A percentile compares a stretch with the other conserved stretches of the same genome.
phyloP scores from a whole-genome alignment of 2,888 invertebrate genomes.

The Heliconius ethilla region DNA sequence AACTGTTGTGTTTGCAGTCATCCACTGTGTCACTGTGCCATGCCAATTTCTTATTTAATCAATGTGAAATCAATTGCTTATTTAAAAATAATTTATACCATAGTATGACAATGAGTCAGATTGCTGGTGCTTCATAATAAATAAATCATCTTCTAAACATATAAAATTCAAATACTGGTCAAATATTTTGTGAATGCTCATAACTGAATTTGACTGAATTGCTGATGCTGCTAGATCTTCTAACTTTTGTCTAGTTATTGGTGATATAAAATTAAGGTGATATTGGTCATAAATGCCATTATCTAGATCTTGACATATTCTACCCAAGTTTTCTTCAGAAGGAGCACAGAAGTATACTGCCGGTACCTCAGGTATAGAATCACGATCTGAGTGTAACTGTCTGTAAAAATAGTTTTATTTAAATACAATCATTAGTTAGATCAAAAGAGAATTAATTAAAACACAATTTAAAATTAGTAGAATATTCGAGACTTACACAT shows the following conservation, averaged over 20 bases:
- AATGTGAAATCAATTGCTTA: not conserved
- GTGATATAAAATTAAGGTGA: conserved; percentile 97
- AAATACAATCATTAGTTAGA: too few species aligned
- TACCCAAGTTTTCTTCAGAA: conserved; percentile 96
- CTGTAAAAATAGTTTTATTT: conserved; percentile 71
- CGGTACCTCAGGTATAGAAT: conserved; percentile 98
- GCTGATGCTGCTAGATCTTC: conserved; percentile 97
- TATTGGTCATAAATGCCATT: conserved; percentile 96
- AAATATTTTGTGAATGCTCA: conserved; percentile 96
- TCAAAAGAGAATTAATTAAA: not conserved
- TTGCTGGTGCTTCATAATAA: conserved; percentile 95
- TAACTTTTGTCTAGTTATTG: conserved; percentile 94
- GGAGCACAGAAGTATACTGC: conserved; percentile 99
- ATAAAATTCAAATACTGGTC: conserved; percentile 99
- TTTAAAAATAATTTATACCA: conserved; percentile 74
- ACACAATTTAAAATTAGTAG: not conserved
- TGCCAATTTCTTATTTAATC: not conserved
- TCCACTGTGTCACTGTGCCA: too few species aligned
- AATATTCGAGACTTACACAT: conserved; percentile 88
- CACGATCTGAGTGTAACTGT: conserved; percentile 92
- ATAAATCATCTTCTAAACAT: conserved; percentile 98
- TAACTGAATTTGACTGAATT: conserved; percentile 93
- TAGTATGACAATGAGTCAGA: conserved; percentile 96
- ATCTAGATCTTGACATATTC: conserved; percentile 94
- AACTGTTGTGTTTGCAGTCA: too few species aligned